Evolutionary conservation across 2,888 invertebrate genomes (phyloP), one percentile per base, ranked within the genome.

Genomic region (Sthenelais limicola): DNA sequence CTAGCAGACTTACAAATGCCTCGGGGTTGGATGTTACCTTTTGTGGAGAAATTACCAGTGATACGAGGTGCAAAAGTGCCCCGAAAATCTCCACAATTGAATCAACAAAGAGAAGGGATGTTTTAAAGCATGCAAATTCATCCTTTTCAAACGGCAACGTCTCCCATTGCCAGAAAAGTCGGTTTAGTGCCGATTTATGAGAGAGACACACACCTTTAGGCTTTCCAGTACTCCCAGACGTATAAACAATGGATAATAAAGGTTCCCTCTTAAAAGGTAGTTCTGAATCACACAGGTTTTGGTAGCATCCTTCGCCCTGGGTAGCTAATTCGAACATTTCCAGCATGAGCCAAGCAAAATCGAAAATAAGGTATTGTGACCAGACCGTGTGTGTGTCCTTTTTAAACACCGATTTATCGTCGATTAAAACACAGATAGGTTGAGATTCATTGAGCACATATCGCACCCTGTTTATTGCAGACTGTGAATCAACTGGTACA

Each of bases 151-250:
- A 96, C 0, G 95, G 94, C 82, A 95, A 92, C 0, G 90, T 91
- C n/a, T 91, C 90, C 92, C 95, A 96, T 86, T 96, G 96, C 96
- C 96, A 96, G 86, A 91, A 91, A 21, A 96, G 89, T 0, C 96
- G 92, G 85, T 95, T 78, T 30, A 74, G 71, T 3, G 73, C 90
- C 0, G 93, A 92, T 33, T 91, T 90, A 83, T 95, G 94, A 0
- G 92, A 91, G 12, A 96, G 87, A 30, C 94, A 91, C 0, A 96
- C 95, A 35, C 94, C 95, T 91, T 95, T 95, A 3, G 95, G 95
- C 24, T 52, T 71, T 0, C 95, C 95, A 0, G 95, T 95, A 84
- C 95, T 95, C 26, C 95, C 96, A 33, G 95, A 95, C 43, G 94
- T 94, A 82, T 94, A 94, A 4, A 94, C 86, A 32, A 94, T 92